Base-by-base conservation (phyloP, 2,888 invertebrate species). In the Brachyptera putata region DNA sequence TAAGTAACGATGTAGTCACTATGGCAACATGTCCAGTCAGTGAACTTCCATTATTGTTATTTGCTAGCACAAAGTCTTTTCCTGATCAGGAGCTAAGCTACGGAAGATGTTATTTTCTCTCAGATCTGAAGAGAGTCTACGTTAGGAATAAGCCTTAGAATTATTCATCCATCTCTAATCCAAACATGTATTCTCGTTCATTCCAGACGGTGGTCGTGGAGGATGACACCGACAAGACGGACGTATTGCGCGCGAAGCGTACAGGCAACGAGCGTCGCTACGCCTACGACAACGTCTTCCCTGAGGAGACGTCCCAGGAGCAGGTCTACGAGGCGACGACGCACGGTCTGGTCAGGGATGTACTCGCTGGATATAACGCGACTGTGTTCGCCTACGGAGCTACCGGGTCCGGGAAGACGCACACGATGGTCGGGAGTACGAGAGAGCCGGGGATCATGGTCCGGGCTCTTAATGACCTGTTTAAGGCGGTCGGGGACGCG, bases 311-410 rank as follows among this genome's bases (percentile, higher is more conserved):
- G 21, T 84, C 88, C 0, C 95, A 95, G 81, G 87, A 88, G 70
- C 84, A 89, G 56, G 93, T 97, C 0, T 97, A 96, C 75, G 85
- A 86, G 62, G 83, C 85, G 3, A 94, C 95, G 1, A 91, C 95
- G 22, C 88, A 88, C 56, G 84, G 87, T 16, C 78, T 97, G 16
- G 92, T 97, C 13, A 53, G 34, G 5, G 92, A 91, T 69, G 91
- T 97, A 0, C 78, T 96, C 25, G 74, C 79, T 61, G 97, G 97
- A 0, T 93, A 89, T 72, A 95, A 95, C 69, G 96, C 92, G 0
- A 95, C 96, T 0, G 95, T 97, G 24, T 97, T 97, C 75, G 96
- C 97, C 1, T 97, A 95, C 72, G 94, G 94, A 3, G 89, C 94
- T 3, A 95, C 94, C 36, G 93, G 93, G 1, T 88, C 92, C 2